Conservation (phyloP, 2,888 invertebrate species). For the Unio delphinus region DNA sequence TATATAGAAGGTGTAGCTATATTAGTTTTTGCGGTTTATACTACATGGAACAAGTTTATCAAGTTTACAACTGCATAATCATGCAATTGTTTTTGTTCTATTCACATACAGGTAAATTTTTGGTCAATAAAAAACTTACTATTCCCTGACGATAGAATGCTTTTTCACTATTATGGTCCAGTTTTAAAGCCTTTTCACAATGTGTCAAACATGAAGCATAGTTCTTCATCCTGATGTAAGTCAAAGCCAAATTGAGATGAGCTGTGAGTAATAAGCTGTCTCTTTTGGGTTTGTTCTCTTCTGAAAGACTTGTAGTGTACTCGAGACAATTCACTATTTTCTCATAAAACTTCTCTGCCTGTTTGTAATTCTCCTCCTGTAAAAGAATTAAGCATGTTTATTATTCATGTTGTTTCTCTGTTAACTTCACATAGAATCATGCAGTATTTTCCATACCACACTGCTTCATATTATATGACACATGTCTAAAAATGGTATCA, state of each 20-base stretch:
- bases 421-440: too few relatives aligned
- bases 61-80: too few relatives aligned
- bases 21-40: too few relatives aligned
- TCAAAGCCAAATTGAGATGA: slow-evolving; percentile 86
- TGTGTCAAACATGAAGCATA: slow-evolving; percentile 81
- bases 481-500: too few relatives aligned
- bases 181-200: slow-evolving; percentile 83
- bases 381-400: slow-evolving; percentile 7
- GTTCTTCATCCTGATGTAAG: slow-evolving; percentile 83
- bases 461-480: too few relatives aligned
- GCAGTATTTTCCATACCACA: too few relatives aligned
- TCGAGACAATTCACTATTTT: slow-evolving; percentile 81
- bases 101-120: too few relatives aligned
- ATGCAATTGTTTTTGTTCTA: too few relatives aligned
- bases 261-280: slow-evolving; percentile 79
- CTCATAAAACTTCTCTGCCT: slow-evolving; percentile 91
- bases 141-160: slow-evolving; percentile 90
- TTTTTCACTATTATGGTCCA: slow-evolving; percentile 87
- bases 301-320: slow-evolving; percentile 73
- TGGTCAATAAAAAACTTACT: slow-evolving; percentile 59
- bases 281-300: slow-evolving; percentile 71
- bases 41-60: too few relatives aligned
- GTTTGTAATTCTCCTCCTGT: slow-evolving; percentile 78
- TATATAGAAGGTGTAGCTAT: too few relatives aligned
- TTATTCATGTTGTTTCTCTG: too few relatives aligned